Base-by-base conservation (phyloP, 1,140 invertebrate genomes). In the Fopius arisanus region DNA sequence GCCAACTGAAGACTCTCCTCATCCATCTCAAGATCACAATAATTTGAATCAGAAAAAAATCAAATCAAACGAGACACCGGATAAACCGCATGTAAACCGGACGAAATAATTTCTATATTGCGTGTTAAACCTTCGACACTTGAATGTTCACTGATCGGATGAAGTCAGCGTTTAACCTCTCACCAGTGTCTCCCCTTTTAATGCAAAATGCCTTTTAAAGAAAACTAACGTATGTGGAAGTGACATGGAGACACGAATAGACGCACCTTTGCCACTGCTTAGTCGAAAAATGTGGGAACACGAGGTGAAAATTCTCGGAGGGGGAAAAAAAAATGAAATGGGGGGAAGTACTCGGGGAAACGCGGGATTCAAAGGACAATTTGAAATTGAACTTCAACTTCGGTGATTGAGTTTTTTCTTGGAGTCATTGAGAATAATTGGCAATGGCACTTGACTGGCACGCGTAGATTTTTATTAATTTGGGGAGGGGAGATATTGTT, bases 1-100 rank as follows among this genome's bases (percentile, higher is more conserved):
- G 92, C 92, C 79, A 93, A 82, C 73, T 91, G 88, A 41, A 94
- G 76, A 78, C 93, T 90, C 79, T 90, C 89, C 78, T 93, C 92
- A 82, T 92, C 91, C 91, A 92, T 92, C 51, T 16, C 43, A 48
- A 48, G 43, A 81, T 89, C 63, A 31, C 10, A 26, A 59, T 21
- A 54, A 59, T 21, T 37, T 59, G 14, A 54, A 10, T 54, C 2
- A 54, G 21, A 19, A 54, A 67, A 65, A 28, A 19, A 43, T 28
- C 2, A 66, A 66, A n/a, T n/a, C n/a, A 66, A 66, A 66, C 28
- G 23, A 66, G 54, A 69, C 5, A 19, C 40, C 12, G 5, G 26
- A 41, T 23, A 6, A 51, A 19, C 5, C 6, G 1, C 14, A 48
- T 6, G 14, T 16, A 14, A 51, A 51, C 19, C 19, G 43, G 1